These are phyloP conservation scores for Aplidium turbinatum DNA, from an alignment of 23 tunicate genomes.

Conservation along the genomic window DNA sequence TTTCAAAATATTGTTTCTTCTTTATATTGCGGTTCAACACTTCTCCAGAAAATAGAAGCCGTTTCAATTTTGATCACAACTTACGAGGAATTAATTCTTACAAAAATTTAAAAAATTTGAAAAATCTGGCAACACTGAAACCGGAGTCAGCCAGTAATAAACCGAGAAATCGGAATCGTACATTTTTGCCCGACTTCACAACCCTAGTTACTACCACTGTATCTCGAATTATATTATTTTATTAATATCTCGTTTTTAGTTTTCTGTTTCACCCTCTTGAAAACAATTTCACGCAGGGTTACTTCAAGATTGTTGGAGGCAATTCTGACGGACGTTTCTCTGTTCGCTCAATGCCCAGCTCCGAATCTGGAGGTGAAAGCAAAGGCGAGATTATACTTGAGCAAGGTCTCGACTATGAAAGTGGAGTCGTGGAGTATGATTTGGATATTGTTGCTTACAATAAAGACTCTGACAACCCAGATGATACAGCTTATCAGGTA, in stretches of 20 bases:
- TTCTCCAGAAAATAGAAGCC: too few relatives aligned
- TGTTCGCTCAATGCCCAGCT: slow-evolving; percentile 39
- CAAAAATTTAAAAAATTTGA: too few relatives aligned
- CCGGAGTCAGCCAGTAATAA: too few relatives aligned
- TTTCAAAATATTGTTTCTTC: too few relatives aligned
- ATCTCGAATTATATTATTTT: background rate
- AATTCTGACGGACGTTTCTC: slow-evolving; percentile 37
- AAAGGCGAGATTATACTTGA: slow-evolving; percentile 40
- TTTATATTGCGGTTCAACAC: too few relatives aligned
- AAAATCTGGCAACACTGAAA: too few relatives aligned
- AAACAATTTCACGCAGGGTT: slow-evolving; percentile 26
- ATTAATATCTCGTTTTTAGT: background rate
- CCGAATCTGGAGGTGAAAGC: slow-evolving; percentile 31
- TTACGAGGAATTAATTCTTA: too few relatives aligned
- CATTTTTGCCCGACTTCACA: too few relatives aligned
- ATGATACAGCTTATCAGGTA: too few relatives aligned
- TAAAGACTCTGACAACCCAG: slow-evolving; percentile 45
- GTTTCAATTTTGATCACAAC: too few relatives aligned
- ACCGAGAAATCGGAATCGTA: too few relatives aligned
- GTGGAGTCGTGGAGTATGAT: slow-evolving; percentile 10
- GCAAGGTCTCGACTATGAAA: slow-evolving; percentile 71
- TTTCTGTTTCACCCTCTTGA: background rate
- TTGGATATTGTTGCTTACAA: slow-evolving; percentile 52
- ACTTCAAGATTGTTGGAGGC: slow-evolving; percentile 51
- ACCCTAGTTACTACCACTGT: too few relatives aligned